Evolutionary conservation across 2,888 invertebrate genomes (phyloP).

Genomic region (Sinotaia quadrata): DNA sequence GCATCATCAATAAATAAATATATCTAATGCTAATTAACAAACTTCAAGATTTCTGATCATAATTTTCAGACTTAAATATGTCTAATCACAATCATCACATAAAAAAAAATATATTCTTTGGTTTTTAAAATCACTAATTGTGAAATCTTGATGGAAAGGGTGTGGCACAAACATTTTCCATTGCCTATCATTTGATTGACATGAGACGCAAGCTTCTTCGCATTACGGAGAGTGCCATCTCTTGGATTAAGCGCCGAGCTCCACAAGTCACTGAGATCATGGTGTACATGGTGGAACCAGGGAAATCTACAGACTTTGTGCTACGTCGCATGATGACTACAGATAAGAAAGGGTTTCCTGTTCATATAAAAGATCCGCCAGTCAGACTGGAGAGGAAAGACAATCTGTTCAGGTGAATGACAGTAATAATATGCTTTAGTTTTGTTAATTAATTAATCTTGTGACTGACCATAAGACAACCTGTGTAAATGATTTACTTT

Average conservation of each 20-base stretch:
- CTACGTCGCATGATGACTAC: slow-evolving; percentile 69
- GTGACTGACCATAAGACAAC: no score
- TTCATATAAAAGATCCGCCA: slow-evolving; percentile 58
- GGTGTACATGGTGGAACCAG: slow-evolving; percentile 69
- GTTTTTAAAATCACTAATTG: no score
- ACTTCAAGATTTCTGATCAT: no score
- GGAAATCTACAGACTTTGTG: slow-evolving; percentile 60
- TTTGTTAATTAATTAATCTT: no score
- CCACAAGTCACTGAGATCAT: slow-evolving; percentile 64
- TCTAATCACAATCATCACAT: not conserved
- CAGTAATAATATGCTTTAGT: not conserved
- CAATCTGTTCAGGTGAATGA: slow-evolving; percentile 67
- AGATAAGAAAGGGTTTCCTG: slow-evolving; percentile 59
- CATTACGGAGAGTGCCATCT: slow-evolving; percentile 69
- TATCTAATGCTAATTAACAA: no score
- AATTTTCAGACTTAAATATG: not conserved
- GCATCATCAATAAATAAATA: no score
- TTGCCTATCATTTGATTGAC: slow-evolving; percentile 70
- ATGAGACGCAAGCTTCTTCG: slow-evolving; percentile 67
- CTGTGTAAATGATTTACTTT: no score
- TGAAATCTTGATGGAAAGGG: no score
- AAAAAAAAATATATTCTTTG: not conserved
- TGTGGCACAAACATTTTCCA: slow-evolving; percentile 70
- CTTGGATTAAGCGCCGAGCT: slow-evolving; percentile 69
- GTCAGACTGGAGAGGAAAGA: slow-evolving; percentile 67